Base-by-base conservation (phyloP, 2,797 vertebrate species). In the Pogonophryne albipinna region DNA sequence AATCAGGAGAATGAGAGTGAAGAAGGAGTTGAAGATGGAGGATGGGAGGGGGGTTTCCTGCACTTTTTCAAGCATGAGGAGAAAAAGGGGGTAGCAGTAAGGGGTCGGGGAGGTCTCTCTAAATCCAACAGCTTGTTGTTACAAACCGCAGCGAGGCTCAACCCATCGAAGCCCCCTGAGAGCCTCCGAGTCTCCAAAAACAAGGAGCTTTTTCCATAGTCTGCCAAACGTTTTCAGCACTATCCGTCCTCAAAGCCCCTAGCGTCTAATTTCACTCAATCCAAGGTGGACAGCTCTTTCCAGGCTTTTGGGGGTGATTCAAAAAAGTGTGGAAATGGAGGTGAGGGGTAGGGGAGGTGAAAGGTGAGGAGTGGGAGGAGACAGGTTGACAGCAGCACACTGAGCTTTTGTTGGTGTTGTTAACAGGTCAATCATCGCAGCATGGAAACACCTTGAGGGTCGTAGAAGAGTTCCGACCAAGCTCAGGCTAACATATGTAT, bases 41-140 rank as follows among this genome's bases (percentile, higher is more conserved):
- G 59, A 80, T 70, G 69, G 58, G 47, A 52, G 67, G 61, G 65
- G 78, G 82, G 82, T 61, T 82, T 91, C 79, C 80, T 83, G 78
- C 67, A 84, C 71, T 80, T 86, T 80, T 89, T 64, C 38, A 82
- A 64, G 66, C 56, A 56, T 46, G 52, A 55, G 65, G 67, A 27
- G 4, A 27, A 38, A 8, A 56, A 71, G 38, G 61, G 71, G 74
- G 57, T 27, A 73, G 68, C 5, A 41, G 70, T 15, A 2, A 74
- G 68, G 71, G 50, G 68, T 19, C 27, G 76, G 90, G 85, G 89
- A 87, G 55, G 87, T 90, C 86, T 83, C 87, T 90, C 79, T 66
- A 82, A 89, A 88, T 92, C 89, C 89, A 86, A 87, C 85, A 90
- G 89, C 83, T 89, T 90, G 89, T 77, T 89, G 91, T 84, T 87